These are phyloP conservation scores for Crenichthys baileyi DNA, from an alignment of 2,797 vertebrate species.

Conservation along the genomic window DNA sequence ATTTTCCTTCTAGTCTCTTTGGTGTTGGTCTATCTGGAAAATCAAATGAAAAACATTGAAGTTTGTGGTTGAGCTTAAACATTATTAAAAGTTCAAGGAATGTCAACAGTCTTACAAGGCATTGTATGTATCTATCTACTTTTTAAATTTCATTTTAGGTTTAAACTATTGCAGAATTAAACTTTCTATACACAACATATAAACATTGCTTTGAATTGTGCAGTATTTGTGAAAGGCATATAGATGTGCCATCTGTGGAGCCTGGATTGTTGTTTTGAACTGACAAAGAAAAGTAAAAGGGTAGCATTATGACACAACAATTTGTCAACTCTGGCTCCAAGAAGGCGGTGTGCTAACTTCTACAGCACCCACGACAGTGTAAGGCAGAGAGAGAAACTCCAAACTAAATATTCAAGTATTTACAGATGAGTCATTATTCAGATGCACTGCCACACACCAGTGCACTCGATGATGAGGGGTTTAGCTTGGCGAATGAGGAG, in stretches of 20 bases:
- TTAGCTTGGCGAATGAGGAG: slow-evolving; percentile 39
- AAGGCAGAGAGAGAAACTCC: slow-evolving; percentile 27
- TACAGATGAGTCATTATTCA: slow-evolving; percentile 64
- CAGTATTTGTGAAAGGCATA: slow-evolving; percentile 50
- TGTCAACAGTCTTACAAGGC: not conserved
- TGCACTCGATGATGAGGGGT: slow-evolving; percentile 65
- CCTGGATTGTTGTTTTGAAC: slow-evolving; percentile 38
- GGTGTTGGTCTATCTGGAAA: not conserved
- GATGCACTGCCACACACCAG: slow-evolving; percentile 56
- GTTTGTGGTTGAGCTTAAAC: not conserved
- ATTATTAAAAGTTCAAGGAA: not conserved
- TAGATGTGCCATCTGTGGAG: slow-evolving; percentile 52
- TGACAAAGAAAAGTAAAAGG: slow-evolving; percentile 30
- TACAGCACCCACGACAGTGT: slow-evolving; percentile 12
- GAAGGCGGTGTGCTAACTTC: slow-evolving; percentile 27
- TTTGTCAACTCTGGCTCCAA: slow-evolving; percentile 12
- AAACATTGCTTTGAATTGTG: slow-evolving; percentile 17
- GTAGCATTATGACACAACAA: slow-evolving; percentile 32
- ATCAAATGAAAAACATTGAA: not conserved
- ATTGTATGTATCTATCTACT: not conserved
- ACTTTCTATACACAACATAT: slow-evolving; percentile 15
- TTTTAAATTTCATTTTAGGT: slow-evolving; percentile 15
- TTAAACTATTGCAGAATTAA: slow-evolving; percentile 36
- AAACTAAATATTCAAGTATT: slow-evolving; percentile 53
- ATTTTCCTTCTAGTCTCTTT: not conserved